Evolutionary conservation across 2,888 invertebrate genomes (phyloP), one percentile per base, ranked within the genome.

Genomic region (Siphonodentalium dalli): DNA sequence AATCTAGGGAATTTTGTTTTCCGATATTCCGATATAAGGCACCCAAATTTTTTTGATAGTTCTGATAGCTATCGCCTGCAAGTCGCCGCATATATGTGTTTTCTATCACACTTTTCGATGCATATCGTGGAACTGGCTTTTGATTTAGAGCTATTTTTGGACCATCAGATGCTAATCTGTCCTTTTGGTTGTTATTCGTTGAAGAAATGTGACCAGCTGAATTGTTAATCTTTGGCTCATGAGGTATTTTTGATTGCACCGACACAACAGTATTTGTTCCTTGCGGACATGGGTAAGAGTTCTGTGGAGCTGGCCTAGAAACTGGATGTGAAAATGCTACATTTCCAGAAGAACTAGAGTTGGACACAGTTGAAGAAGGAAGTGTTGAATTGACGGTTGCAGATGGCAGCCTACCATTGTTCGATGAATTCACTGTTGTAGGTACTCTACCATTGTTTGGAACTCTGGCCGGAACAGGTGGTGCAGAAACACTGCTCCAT

Each of bases 51-150:
- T 72, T 67, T 46, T 75, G 74, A 58, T 77, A 79, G 51, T 73
- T 71, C 42, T 75, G 72, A 51, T 75, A 55, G 4, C 74, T 72
- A 21, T 66, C 68, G 23, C 67, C 56, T 33, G 69, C 75, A 54
- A 74, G 61, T 45, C 66, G 65, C 15, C 63, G 69, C 59, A 79
- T 77, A 63, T 82, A 82, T 3, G 79, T 79, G 59, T 79, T 78
- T 28, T 78, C 74, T 28, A 81, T 81, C 45, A 77, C 76, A 65
- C 74, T 78, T 53, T 74, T 75, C 5, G 80, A 72, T 20, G 81
- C 80, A 63, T 76, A 80, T 48, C 78, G 71, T 48, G 57, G 61
- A 23, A 66, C 65, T 8, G 65, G 63, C 29, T 49, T n/a, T n/a
- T n/a, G n/a, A n/a, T n/a, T n/a, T n/a, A n/a, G n/a, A n/a, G n/a